These are phyloP conservation scores for Mesocentrotus franciscanus DNA, from an alignment of 53 echinoderm and acorn worm genomes.

Conservation along the genomic window DNA sequence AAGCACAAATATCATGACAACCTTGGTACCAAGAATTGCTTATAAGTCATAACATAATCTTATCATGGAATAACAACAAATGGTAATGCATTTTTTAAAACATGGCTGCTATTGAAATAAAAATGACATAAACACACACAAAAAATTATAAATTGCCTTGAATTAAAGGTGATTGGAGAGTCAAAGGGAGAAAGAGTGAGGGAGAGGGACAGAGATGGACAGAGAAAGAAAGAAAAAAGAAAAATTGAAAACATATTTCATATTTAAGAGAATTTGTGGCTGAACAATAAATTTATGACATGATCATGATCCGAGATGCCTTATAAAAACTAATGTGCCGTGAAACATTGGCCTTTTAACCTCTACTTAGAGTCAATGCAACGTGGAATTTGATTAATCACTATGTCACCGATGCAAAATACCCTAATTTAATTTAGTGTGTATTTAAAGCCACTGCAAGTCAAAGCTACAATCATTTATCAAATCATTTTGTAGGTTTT, in stretches of 20 bases:
- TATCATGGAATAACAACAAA: too few species aligned
- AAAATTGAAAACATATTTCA: too few species aligned
- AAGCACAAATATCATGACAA: too few species aligned
- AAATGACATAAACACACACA: too few species aligned
- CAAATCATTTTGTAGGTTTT: background rate
- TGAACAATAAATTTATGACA: background rate
- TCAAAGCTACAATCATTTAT: background rate
- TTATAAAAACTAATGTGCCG: background rate
- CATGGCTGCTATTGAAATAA: too few species aligned
- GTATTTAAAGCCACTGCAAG: background rate
- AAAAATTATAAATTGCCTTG: too few species aligned
- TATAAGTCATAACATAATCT: too few species aligned
- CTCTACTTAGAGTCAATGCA: background rate
- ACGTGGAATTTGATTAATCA: background rate
- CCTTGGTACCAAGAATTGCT: too few species aligned
- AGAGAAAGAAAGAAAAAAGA: background rate
- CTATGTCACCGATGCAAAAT: background rate
- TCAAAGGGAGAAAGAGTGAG: background rate
- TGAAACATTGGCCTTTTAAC: conserved; percentile 13
- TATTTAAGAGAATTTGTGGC: background rate
- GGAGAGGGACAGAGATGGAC: background rate
- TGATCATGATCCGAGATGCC: background rate
- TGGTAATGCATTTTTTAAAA: too few species aligned
- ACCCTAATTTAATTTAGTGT: background rate
- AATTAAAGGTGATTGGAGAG: too few species aligned